phyloP scores from a whole-genome alignment of 2,888 invertebrate genomes.

The Hypena proboscidalis region DNA sequence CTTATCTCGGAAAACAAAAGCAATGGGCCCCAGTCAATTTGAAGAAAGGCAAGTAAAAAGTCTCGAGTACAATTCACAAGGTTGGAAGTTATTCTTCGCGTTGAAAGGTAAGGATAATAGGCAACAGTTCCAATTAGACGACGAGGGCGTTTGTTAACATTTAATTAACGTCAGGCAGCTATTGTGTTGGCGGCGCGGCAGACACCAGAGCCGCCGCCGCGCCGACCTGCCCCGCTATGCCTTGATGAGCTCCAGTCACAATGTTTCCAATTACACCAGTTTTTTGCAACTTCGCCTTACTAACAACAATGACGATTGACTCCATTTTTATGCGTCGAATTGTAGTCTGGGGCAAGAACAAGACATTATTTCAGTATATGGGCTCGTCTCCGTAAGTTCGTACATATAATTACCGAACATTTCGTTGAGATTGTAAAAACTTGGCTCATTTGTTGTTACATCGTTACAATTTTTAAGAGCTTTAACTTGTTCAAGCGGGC shows the following conservation, averaged over 20 bases:
- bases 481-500: no score
- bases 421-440: not conserved
- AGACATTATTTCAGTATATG: constrained; percentile 1
- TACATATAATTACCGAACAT: not conserved
- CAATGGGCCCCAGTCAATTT: constrained; percentile 56
- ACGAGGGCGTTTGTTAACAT: constrained; percentile 85
- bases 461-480: not conserved
- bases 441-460: constrained; percentile 1
- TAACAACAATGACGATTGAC: constrained; percentile 25
- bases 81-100: constrained; percentile 75
- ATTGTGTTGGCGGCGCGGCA: constrained; percentile 74
- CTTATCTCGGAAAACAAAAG: constrained; percentile 53
- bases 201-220: constrained; percentile 67
- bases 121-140: constrained; percentile 85
- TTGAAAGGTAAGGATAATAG: constrained; percentile 83
- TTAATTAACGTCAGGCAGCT: constrained; percentile 83
- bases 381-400: not conserved
- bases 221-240: constrained; percentile 55
- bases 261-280: constrained; percentile 65
- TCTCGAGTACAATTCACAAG: constrained; percentile 72
- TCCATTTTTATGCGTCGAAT: constrained; percentile 21
- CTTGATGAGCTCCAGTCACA: constrained; percentile 65
- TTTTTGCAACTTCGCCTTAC: constrained; percentile 39
- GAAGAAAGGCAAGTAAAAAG: constrained; percentile 67
- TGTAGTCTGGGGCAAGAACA: not conserved